Percentiles rank a stretch among this genome's conserved stretches.
phyloP scores from a whole-genome alignment of 1,140 invertebrate genomes.

The Habropoda laboriosa region DNA sequence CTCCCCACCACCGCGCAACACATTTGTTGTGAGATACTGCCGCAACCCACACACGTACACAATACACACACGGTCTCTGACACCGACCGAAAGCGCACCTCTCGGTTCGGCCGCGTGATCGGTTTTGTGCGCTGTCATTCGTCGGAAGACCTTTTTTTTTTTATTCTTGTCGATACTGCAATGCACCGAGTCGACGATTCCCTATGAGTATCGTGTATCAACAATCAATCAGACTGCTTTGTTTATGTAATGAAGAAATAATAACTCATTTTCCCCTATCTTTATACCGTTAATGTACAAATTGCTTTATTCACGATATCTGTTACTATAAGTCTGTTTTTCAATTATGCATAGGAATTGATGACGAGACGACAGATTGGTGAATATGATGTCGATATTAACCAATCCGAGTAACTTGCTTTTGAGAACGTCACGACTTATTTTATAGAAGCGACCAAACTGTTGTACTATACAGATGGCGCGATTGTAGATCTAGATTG shows the following conservation, averaged over 20 bases:
- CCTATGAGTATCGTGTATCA: slow-evolving; percentile 32
- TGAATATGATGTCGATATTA: not conserved
- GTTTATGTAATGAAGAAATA: not conserved
- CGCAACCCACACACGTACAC: slow-evolving; percentile 33
- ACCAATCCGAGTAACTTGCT: slow-evolving; percentile 7
- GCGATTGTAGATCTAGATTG: not conserved
- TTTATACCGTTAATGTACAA: not conserved
- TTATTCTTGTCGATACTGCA: slow-evolving; percentile 38
- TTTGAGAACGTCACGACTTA: not conserved
- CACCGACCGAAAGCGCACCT: slow-evolving; percentile 35
- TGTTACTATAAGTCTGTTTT: not conserved
- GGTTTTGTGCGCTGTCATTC: slow-evolving; percentile 47
- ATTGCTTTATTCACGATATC: not conserved
- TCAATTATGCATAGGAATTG: not conserved
- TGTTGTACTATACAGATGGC: not conserved
- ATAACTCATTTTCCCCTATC: slow-evolving; percentile 13
- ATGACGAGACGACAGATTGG: not conserved
- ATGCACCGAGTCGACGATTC: not conserved
- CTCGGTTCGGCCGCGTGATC: slow-evolving; percentile 41
- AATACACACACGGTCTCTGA: slow-evolving; percentile 7
- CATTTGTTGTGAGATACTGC: slow-evolving; percentile 63
- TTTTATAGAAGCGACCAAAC: not conserved
- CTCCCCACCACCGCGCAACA: slow-evolving; percentile 61
- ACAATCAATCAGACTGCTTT: slow-evolving; percentile 30
- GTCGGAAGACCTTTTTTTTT: slow-evolving; percentile 31